phyloP scores from a whole-genome alignment of 2,888 invertebrate species.

The Clunio marinus region DNA sequence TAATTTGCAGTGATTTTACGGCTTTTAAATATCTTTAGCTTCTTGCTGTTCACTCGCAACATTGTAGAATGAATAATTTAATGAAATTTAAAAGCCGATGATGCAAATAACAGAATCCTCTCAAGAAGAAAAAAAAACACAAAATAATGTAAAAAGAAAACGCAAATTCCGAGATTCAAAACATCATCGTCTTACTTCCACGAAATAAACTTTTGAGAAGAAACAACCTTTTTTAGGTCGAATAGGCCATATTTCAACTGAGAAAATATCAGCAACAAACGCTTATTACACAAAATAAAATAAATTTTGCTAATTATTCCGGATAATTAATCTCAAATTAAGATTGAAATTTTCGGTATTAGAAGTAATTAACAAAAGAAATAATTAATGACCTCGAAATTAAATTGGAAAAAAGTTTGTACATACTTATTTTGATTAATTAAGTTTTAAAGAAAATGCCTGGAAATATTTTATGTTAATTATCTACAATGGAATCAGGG shows the following conservation, averaged over 20 bases:
- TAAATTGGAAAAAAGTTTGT: constrained; percentile 19
- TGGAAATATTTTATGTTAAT: no score
- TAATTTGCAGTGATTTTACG: neutral
- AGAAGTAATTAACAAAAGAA: neutral
- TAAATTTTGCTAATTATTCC: constrained; percentile 26
- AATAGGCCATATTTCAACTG: neutral
- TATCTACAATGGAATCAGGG: no score
- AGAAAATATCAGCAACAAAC: neutral
- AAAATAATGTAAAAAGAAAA: no score
- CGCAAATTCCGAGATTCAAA: no score
- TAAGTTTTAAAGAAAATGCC: no score
- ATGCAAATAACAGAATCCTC: no score
- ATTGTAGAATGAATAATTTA: no score
- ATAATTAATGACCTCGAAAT: constrained; percentile 30
- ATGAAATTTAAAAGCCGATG: neutral
- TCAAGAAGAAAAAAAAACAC: no score
- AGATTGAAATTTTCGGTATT: constrained; percentile 14
- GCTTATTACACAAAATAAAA: no score
- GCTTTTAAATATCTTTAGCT: neutral
- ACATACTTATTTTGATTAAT: neutral
- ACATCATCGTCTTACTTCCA: neutral
- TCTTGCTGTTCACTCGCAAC: neutral
- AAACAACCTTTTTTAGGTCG: neutral
- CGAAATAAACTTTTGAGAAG: neutral
- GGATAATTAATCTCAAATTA: constrained; percentile 30